A percentile compares a stretch with the other conserved stretches of the same genome.
Evolutionary conservation across 2,797 vertebrate species (phyloP).

Genomic region (Brotula barbata): DNA sequence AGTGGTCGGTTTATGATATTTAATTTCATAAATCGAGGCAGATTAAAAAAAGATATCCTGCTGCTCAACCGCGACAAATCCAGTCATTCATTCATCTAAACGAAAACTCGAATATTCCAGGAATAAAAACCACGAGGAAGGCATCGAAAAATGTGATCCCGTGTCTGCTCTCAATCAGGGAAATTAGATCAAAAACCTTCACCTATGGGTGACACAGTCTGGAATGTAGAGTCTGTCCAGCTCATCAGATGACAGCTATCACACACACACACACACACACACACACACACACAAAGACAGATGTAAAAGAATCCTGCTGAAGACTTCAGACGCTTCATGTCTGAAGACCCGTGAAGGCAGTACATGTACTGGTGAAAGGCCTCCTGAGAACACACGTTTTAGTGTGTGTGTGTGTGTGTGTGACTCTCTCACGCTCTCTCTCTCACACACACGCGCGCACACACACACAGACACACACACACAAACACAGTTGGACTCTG

Average conservation of each 20-base stretch:
- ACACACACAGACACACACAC: conserved; percentile 25
- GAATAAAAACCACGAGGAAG: conserved; percentile 54
- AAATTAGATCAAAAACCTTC: conserved; percentile 48
- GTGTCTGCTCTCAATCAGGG: conserved; percentile 34
- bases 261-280: too few relatives aligned
- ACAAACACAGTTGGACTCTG: conserved; percentile 42
- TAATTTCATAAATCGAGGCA: conserved; percentile 73
- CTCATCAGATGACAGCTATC: too few relatives aligned
- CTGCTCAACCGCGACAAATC: conserved; percentile 66
- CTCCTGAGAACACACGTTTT: conserved; percentile 24
- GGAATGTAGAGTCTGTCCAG: conserved; percentile 43
- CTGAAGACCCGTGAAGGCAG: too few relatives aligned
- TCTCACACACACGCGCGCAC: conserved; percentile 11
- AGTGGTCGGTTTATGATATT: conserved; percentile 63
- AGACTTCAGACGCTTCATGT: too few relatives aligned
- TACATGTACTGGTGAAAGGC: conserved; percentile 26
- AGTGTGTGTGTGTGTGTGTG: conserved; percentile 17
- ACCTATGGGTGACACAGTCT: conserved; percentile 37
- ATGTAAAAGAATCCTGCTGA: background rate
- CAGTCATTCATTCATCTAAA: conserved; percentile 60
- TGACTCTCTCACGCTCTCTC: background rate
- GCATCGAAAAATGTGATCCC: conserved; percentile 39
- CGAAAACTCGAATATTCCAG: conserved; percentile 71
- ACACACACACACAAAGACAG: too few relatives aligned
- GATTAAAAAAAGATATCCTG: conserved; percentile 78